These are phyloP conservation scores for Lordiphosa stackelbergi DNA, from an alignment of 1,140 invertebrate genomes.

Conservation along the genomic window DNA sequence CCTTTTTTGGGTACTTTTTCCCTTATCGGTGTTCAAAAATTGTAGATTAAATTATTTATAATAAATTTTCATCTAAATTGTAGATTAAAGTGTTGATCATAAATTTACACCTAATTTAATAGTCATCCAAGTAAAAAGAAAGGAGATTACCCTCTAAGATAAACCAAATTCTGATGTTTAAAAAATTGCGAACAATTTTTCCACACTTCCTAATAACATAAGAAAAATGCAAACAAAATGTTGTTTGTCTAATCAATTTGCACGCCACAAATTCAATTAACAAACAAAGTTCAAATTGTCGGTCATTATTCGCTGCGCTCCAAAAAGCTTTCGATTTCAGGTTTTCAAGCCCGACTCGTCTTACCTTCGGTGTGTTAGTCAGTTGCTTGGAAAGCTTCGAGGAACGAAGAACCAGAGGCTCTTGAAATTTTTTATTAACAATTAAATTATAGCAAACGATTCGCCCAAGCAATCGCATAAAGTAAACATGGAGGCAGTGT, in stretches of 20 bases:
- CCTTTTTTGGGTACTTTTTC: not conserved
- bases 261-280: slow-evolving; percentile 5
- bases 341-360: no score
- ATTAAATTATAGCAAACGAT: no score
- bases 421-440: no score
- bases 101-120: slow-evolving; percentile 3
- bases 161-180: not conserved
- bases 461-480: no score
- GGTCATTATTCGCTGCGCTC: not conserved
- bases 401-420: no score
- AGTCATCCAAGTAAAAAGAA: not conserved
- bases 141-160: no score
- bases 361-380: no score
- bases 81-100: slow-evolving; percentile 5
- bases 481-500: no score
- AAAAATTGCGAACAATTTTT: not conserved
- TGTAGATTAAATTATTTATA: slow-evolving; percentile 5
- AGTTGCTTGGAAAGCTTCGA: no score
- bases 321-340: no score
- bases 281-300: not conserved
- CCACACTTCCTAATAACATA: not conserved
- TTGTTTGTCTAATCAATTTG: slow-evolving; percentile 4
- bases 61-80: slow-evolving; percentile 4
- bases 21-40: not conserved
- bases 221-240: not conserved